These are phyloP conservation scores for Neosilurus mollespiculum DNA, from an alignment of 2,797 vertebrate genomes.

Conservation along the genomic window DNA sequence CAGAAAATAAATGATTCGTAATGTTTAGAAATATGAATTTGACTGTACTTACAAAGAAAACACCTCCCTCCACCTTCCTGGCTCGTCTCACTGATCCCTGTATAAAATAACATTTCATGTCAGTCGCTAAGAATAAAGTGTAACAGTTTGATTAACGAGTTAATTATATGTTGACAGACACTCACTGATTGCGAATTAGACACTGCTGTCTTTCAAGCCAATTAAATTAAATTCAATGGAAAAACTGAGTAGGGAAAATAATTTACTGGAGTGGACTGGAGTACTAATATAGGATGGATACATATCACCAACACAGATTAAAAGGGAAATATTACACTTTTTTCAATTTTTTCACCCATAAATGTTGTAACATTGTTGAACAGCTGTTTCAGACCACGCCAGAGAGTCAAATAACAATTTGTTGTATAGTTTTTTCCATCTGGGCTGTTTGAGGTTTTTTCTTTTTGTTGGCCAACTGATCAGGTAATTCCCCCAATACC, in stretches of 20 bases:
- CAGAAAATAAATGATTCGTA: conserved; percentile 44
- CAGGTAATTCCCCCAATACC: too few species aligned
- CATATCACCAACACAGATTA: neutral
- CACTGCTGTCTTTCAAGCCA: neutral
- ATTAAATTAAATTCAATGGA: neutral
- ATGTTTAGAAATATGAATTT: conserved; percentile 30
- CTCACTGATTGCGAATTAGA: neutral
- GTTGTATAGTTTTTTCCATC: too few species aligned
- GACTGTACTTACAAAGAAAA: conserved; percentile 81
- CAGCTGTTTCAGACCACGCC: too few species aligned
- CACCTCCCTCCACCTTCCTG: conserved; percentile 81
- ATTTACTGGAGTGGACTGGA: neutral
- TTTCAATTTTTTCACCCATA: too few species aligned
- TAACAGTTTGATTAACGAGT: conserved; percentile 23
- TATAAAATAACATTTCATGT: conserved; percentile 69
- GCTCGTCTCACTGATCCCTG: conserved; percentile 75
- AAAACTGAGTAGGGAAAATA: neutral
- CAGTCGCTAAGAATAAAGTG: conserved; percentile 54
- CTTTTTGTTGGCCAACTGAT: too few species aligned
- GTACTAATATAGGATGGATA: neutral
- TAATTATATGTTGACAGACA: neutral
- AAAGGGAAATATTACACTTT: too few species aligned
- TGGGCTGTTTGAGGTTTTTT: too few species aligned
- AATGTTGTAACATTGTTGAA: too few species aligned
- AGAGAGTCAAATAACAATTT: too few species aligned